Evolutionary conservation across 2,888 invertebrate species (phyloP).

Genomic region (Linnaemya vulpina): DNA sequence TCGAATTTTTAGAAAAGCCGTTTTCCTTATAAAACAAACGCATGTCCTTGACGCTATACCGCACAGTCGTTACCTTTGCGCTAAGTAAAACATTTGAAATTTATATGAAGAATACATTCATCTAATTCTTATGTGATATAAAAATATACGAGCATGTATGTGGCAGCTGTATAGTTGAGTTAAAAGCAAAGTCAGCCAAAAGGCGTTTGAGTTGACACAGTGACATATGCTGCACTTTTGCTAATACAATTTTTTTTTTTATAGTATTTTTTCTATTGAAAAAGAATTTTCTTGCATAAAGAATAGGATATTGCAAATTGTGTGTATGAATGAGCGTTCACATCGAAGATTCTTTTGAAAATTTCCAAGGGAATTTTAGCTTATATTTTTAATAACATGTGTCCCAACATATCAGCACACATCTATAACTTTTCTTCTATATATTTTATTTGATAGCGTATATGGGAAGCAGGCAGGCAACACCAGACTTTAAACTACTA

Average conservation of each 20-base stretch:
- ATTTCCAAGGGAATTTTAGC: conserved; percentile 61
- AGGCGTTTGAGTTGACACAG: conserved; percentile 69
- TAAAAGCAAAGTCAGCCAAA: conserved; percentile 71
- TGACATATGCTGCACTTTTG: conserved; percentile 69
- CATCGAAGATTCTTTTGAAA: conserved; percentile 51
- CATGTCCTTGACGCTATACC: too few relatives aligned
- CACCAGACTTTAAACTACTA: conserved; percentile 50
- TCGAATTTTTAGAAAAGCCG: too few relatives aligned
- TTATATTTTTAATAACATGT: conserved; percentile 4
- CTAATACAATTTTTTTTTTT: conserved; percentile 36
- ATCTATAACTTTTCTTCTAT: not conserved
- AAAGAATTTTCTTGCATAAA: conserved; percentile 26
- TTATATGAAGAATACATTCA: not conserved
- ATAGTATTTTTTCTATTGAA: conserved; percentile 5
- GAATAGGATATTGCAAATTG: conserved; percentile 42
- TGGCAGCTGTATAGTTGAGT: conserved; percentile 41
- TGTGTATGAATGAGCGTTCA: conserved; percentile 34
- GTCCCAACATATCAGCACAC: not conserved
- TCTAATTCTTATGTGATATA: not conserved
- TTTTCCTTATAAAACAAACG: too few relatives aligned
- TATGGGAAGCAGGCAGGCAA: conserved; percentile 27
- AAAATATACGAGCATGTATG: conserved; percentile 21
- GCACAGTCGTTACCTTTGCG: too few relatives aligned
- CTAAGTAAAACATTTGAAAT: not conserved
- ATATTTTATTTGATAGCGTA: conserved; percentile 21